These are phyloP conservation scores for Sphyrna mokarran DNA, from an alignment of 2,113 vertebrate species.

Conservation along the genomic window DNA sequence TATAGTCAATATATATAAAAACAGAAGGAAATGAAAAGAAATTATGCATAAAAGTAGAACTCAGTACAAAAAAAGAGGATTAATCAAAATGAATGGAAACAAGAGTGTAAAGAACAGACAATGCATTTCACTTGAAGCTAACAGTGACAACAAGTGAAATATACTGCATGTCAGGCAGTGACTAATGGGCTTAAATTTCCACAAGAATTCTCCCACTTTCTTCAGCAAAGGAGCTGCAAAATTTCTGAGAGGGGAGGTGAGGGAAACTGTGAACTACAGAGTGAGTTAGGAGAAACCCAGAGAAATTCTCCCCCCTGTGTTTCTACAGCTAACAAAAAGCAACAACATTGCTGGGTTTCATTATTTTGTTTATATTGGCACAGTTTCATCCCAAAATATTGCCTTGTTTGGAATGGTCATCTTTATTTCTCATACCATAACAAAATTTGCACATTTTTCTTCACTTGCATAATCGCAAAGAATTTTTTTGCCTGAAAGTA, in stretches of 20 bases:
- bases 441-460: slow-evolving; percentile 28
- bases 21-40: neutral
- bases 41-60: neutral
- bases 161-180: neutral
- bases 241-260: neutral
- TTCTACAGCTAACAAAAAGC: neutral
- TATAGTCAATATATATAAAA: neutral
- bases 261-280: no score
- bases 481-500: slow-evolving; percentile 28
- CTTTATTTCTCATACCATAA: slow-evolving; percentile 17
- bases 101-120: neutral
- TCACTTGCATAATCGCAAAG: neutral
- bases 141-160: neutral
- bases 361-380: slow-evolving; percentile 26
- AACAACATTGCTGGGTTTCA: neutral
- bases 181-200: neutral
- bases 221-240: neutral
- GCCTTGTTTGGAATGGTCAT: slow-evolving; percentile 10
- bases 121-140: neutral
- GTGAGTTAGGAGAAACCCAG: neutral
- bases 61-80: neutral
- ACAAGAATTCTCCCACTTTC: neutral
- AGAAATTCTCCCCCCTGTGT: neutral
- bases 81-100: neutral
- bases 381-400: slow-evolving; percentile 1